Percentiles rank a stretch among this genome's conserved stretches.
phyloP scores from a whole-genome alignment of 92 coral and sea anemone genomes.

The Epizoanthus stellaris region DNA sequence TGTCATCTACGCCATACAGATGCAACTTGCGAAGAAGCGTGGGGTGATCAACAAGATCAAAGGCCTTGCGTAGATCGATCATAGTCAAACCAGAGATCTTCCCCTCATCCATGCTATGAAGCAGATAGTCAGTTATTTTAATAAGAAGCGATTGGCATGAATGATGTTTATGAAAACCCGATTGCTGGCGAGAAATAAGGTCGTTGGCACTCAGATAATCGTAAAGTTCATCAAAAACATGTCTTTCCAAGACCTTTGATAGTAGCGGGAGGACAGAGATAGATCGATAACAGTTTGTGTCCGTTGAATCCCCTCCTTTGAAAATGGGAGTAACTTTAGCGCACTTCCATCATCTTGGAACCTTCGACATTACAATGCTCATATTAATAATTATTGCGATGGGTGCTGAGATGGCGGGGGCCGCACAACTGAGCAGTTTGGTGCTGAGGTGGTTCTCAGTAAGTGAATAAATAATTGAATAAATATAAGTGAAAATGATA shows the following conservation, averaged over 20 bases:
- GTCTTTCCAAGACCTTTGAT: slow-evolving; percentile 32
- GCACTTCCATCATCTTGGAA: slow-evolving; percentile 42
- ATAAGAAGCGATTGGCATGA: neutral
- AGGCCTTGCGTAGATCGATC: slow-evolving; percentile 56
- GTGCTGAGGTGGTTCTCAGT: no score
- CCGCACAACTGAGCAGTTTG: slow-evolving; percentile 37
- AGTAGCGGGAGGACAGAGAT: slow-evolving; percentile 46
- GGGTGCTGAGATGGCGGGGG: slow-evolving; percentile 29
- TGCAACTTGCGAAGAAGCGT: slow-evolving; percentile 43
- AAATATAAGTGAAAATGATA: no score
- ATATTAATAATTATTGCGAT: slow-evolving; percentile 40
- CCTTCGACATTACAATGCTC: slow-evolving; percentile 21
- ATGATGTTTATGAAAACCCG: no score
- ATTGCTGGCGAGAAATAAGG: slow-evolving; percentile 11
- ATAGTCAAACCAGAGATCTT: slow-evolving; percentile 43
- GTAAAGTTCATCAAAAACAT: slow-evolving; percentile 47
- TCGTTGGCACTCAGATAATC: neutral
- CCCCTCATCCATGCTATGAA: slow-evolving; percentile 42
- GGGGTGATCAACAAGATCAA: slow-evolving; percentile 58
- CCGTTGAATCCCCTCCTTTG: slow-evolving; percentile 35
- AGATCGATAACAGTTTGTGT: slow-evolving; percentile 39
- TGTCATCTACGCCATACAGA: slow-evolving; percentile 39
- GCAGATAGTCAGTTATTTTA: neutral
- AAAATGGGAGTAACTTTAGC: slow-evolving; percentile 33
- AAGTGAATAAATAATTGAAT: no score